Base-by-base conservation (phyloP, 53 echinoderm and acorn worm genomes). In the Astropecten irregularis region DNA sequence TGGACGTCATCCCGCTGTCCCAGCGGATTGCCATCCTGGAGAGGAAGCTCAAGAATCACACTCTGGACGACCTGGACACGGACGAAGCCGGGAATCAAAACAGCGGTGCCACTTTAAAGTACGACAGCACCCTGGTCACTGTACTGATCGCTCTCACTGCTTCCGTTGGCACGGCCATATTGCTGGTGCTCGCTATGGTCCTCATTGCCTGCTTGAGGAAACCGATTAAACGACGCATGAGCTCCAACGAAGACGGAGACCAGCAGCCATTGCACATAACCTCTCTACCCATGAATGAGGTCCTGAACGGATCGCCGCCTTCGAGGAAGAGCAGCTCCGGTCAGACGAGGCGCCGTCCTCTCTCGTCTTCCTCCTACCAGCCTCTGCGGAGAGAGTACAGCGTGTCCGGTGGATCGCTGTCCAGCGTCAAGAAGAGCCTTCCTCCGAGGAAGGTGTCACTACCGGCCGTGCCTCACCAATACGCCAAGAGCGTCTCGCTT, bases 301-400 rank as follows among this genome's bases (percentile, higher is more conserved):
- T 69, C 39, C 21, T 23, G 14, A 19, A 4, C 11, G 54, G 54
- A 7, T 54, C 54, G 54, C 54, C 54, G 4, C 22, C 54, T 4
- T 2, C 46, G 0, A n/a, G 56, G 76, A 56, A 13, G 36, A 56
- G 48, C 18, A 48, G 21, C 29, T 25, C 50, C 9, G 30, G 18
- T 2, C 55, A 1, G 7, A 23, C n/a, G 10, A 38, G 54, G 29
- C 36, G 76, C 27, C 37, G 76, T 2, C 76, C 76, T 7, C 40
- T 76, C 11, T 76, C 76, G 1, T 19, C 76, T 0, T 39, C 76
- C 73, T 85, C 85, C 48, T 85, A 85, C 39, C 85, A 85, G 50
- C 85, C 85, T 10, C 73, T 85, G 2, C n/a, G 51, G 27, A 47
- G 71, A 35, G 71, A 60, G 21, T 22, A 37, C 20, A 48, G 44